Conservation (phyloP, 2,888 invertebrate genomes). For the Iselma pallidipennis region DNA sequence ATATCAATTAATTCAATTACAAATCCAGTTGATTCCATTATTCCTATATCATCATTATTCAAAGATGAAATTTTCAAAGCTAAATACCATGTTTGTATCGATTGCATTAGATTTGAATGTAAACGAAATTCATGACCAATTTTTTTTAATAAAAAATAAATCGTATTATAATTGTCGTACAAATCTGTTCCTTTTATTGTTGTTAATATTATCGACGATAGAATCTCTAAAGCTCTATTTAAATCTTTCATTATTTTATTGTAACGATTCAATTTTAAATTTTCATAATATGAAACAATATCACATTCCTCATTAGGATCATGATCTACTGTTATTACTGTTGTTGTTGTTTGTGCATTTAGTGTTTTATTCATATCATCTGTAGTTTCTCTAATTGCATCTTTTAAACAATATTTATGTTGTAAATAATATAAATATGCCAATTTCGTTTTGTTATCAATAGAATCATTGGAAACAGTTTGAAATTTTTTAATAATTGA, state of each 20-base stretch:
- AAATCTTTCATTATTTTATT: conserved; percentile 7
- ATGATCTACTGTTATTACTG: background rate
- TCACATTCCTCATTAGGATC: conserved; percentile 14
- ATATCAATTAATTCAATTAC: conserved; percentile 7
- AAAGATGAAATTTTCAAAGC: conserved; percentile 7
- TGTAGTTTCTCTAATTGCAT: background rate
- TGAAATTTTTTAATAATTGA: conserved; percentile 1
- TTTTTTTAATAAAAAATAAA: background rate
- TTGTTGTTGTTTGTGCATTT: background rate
- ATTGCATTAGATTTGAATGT: background rate
- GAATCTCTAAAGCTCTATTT: conserved; percentile 9
- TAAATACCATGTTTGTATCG: conserved; percentile 3
- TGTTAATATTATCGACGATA: background rate
- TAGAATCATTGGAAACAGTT: background rate
- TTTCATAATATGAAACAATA: conserved; percentile 13
- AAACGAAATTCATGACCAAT: conserved; percentile 13
- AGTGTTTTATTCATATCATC: conserved; percentile 15
- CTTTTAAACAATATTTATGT: conserved; percentile 11
- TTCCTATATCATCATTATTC: background rate
- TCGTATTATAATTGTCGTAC: background rate
- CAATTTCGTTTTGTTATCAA: background rate
- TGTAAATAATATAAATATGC: conserved; percentile 16
- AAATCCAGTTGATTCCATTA: conserved; percentile 4
- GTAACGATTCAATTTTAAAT: conserved; percentile 9
- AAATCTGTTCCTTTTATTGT: background rate